Base-by-base conservation (phyloP, 1,140 invertebrate genomes). In the Onthophagus taurus region DNA sequence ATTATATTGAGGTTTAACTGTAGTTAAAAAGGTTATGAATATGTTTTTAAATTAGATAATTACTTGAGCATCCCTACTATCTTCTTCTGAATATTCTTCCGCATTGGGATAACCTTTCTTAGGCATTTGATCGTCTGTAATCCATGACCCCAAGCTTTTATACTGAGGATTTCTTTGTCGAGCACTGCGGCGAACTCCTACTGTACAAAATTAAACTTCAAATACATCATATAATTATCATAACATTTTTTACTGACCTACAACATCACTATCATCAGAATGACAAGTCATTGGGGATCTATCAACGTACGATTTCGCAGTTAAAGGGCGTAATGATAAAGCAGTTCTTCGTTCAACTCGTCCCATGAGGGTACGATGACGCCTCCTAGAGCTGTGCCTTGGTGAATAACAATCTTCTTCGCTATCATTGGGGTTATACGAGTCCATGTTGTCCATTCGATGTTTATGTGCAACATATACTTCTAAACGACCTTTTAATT, bases 81-180 rank as follows among this genome's bases (percentile, higher is more conserved):
- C 59, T 45, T 63, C 59, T 41, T 64, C 60, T 2, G 61, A 63
- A 44, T 63, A 58, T n/a, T 45, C 38, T 36, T 58, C 52, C 12
- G 60, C 48, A 46, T 57, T 65, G 5, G 63, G 63, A 49, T 65
- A 65, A 6, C 63, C 63, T 4, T 63, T 54, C 50, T 64, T 64
- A 33, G 58, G 57, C 59, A 65, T 63, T 48, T 65, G 63, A 37
- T 55, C 52, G 39, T 63, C 60, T 8, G 57, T 54, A 33, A 75
- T 68, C 75, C 74, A 75, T 42, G 58, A 60, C n/a, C n/a, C n/a
- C 39, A 47, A 47, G 42, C 50, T 58, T 56, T 71, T 70, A 58
- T 69, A 75, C 49, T 71, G 64, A 33, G 72, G 63, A 56, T 72
- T 72, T 57, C 69, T 68, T 49, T 74, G 71, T 45, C 78, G 64